These are phyloP conservation scores for Lacerta agilis DNA, from an alignment of 2,797 vertebrate species.

Conservation along the genomic window DNA sequence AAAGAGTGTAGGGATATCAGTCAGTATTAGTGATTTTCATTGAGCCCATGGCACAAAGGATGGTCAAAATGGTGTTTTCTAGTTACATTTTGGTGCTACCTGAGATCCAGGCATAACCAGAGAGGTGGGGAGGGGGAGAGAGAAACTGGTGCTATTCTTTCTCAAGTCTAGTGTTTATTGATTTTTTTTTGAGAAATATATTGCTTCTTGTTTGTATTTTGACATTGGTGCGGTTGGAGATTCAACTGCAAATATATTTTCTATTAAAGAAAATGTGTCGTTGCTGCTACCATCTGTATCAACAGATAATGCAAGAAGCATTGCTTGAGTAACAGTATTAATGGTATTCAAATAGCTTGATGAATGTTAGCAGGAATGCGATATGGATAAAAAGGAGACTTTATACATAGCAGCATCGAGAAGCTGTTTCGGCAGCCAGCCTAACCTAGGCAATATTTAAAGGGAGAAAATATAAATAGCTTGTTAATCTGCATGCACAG, in stretches of 20 bases:
- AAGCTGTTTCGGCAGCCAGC: neutral
- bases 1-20: neutral
- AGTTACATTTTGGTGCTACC: neutral
- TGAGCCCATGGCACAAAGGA: neutral
- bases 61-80: neutral
- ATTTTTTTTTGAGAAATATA: neutral
- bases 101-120: neutral
- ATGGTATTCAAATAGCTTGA: slow-evolving; percentile 18
- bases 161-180: neutral
- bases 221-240: slow-evolving; percentile 1
- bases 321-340: slow-evolving; percentile 8
- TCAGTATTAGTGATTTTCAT: neutral
- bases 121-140: neutral
- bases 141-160: neutral
- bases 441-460: neutral
- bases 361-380: slow-evolving; percentile 4
- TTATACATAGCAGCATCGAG: neutral
- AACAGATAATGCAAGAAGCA: slow-evolving; percentile 19
- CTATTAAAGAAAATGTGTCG: slow-evolving; percentile 9
- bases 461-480: neutral
- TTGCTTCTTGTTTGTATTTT: slow-evolving; percentile 23
- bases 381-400: neutral
- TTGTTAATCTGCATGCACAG: neutral
- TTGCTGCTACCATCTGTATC: slow-evolving; percentile 9
- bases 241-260: slow-evolving; percentile 24